These are phyloP conservation scores for Dryoscopus gambensis DNA, from an alignment of 2,113 vertebrate species.

Conservation along the genomic window DNA sequence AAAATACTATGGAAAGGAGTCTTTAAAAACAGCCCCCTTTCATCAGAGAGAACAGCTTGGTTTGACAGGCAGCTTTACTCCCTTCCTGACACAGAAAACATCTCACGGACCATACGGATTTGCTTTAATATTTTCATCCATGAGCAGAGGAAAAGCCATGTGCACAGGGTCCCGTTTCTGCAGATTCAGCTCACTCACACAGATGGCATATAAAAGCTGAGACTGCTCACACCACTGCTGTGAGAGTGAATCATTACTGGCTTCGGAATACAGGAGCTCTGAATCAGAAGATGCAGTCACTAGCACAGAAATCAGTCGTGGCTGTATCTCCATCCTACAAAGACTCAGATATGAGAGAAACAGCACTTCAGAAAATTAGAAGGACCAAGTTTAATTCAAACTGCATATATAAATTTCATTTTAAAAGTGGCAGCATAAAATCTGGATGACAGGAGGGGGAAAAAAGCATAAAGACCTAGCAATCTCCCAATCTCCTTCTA, in stretches of 20 bases:
- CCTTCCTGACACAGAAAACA: constrained; percentile 40
- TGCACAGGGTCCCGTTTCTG: constrained; percentile 12
- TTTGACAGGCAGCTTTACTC: constrained; percentile 51
- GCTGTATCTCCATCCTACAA: background rate
- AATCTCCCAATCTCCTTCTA: background rate
- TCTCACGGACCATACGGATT: constrained; percentile 20
- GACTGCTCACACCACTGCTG: constrained; percentile 59
- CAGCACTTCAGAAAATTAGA: background rate
- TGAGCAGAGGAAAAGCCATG: constrained; percentile 44
- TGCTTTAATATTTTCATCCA: constrained; percentile 51
- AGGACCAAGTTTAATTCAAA: background rate
- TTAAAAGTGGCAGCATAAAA: background rate
- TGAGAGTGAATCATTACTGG: constrained; percentile 60
- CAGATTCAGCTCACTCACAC: constrained; percentile 57
- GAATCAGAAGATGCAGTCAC: background rate
- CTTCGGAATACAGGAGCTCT: background rate
- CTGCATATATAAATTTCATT: background rate
- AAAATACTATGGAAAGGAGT: constrained; percentile 42
- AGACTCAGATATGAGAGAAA: background rate
- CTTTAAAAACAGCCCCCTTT: constrained; percentile 34
- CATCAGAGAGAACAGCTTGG: constrained; percentile 55
- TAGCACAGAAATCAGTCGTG: background rate
- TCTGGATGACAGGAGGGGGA: background rate
- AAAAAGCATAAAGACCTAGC: background rate
- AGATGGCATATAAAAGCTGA: constrained; percentile 55